Base-by-base conservation (phyloP, 2,888 invertebrate genomes). In the Girardia tigrina region DNA sequence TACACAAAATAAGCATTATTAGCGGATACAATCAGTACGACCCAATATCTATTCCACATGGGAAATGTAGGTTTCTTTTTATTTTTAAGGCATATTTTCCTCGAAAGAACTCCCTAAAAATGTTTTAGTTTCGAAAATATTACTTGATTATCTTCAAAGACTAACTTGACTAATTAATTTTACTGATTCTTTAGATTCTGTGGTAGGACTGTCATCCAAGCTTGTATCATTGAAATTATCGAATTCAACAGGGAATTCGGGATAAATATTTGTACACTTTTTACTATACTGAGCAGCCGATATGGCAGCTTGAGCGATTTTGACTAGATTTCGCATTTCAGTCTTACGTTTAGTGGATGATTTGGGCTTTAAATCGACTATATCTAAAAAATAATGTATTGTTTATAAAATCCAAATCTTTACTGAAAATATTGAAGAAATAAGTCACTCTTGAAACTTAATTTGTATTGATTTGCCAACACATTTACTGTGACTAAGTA, bases 31-130 rank as follows among this genome's bases (percentile, higher is more conserved):
- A 56, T 56, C 23, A 56, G n/a, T 6, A 56, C 56, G 23, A 56
- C 56, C 56, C 56, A 56, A 56, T 56, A 56, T 20, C 56, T n/a
- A 56, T 56, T 56, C 56, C 56, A 56, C n/a, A 16, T 8, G 4
- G 56, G 4, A 56, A 56, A 56, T 4, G n/a, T 4, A 23, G 56
- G 56, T 56, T 56, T 56, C 23, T 56, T 56, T 20, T 56, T 56
- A 56, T 56, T 56, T 56, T 56, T 56, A 56, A 56, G n/a, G n/a
- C 56, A 56, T 20, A 23, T 56, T 56, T 56, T 56, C 23, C 56
- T 56, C 56, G 56, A 56, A 20, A 56, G 23, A 56, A 56, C 56
- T 8, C 56, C 56, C 56, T 56, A 23, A 56, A 56, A 56, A 56
- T 12, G n/a, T n/a, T n/a, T n/a, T n/a, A n/a, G n/a, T n/a, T n/a